phyloP scores from a whole-genome alignment of 2,113 vertebrate genomes.

The Pollachius pollachius region DNA sequence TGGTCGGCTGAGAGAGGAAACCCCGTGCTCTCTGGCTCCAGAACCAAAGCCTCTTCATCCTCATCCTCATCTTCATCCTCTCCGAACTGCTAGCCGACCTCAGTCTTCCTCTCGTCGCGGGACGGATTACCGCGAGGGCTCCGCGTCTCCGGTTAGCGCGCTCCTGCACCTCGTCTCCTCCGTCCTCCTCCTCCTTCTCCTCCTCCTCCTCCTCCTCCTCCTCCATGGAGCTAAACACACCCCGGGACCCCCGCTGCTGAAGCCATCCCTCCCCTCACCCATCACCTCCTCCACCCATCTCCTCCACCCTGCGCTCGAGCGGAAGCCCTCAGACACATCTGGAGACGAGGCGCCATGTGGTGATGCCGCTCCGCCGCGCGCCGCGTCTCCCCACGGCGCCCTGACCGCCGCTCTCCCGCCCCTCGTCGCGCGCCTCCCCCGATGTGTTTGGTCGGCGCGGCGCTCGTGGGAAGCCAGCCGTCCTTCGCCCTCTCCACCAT shows the following conservation, averaged over 20 bases:
- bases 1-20: background rate
- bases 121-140: too few species aligned
- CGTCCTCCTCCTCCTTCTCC: too few species aligned
- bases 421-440: slow-evolving; percentile 44
- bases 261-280: background rate
- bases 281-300: slow-evolving; percentile 13
- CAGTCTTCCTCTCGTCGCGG: too few species aligned
- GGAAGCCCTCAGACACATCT: slow-evolving; percentile 23
- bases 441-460: background rate
- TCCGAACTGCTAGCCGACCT: too few species aligned
- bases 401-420: slow-evolving; percentile 49
- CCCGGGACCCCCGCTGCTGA: background rate
- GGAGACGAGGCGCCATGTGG: slow-evolving; percentile 36
- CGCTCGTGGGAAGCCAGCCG: slow-evolving; percentile 56
- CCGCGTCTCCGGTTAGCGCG: too few species aligned
- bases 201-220: too few species aligned
- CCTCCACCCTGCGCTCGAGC: slow-evolving; percentile 14
- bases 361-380: slow-evolving; percentile 51
- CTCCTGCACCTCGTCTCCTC: too few species aligned
- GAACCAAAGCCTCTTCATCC: background rate
- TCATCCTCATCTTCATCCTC: too few species aligned
- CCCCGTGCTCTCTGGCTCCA: background rate
- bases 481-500: slow-evolving; percentile 60
- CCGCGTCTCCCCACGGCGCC: slow-evolving; percentile 44
- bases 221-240: background rate